These are phyloP conservation scores for Onychostoma macrolepis DNA, from an alignment of 2,113 vertebrate species.

Conservation along the genomic window DNA sequence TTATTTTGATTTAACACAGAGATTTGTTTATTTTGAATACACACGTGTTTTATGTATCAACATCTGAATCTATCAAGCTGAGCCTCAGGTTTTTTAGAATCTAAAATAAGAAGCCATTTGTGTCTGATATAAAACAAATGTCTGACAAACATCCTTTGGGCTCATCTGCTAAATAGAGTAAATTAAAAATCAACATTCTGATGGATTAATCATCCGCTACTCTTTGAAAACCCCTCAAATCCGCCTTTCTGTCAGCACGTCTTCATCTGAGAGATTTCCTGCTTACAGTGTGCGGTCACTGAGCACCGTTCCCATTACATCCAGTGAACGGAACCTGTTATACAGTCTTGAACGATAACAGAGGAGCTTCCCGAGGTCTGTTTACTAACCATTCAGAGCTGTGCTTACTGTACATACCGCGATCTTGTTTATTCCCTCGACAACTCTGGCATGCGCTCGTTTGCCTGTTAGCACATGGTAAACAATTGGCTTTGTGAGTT, in stretches of 20 bases:
- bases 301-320: not conserved
- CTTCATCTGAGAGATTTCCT: slow-evolving; percentile 23
- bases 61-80: not conserved
- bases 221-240: slow-evolving; percentile 11
- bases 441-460: slow-evolving; percentile 6
- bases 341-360: not conserved
- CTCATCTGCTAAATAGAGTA: slow-evolving; percentile 5
- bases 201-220: slow-evolving; percentile 2
- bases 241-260: slow-evolving; percentile 14
- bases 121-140: not conserved
- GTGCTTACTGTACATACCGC: slow-evolving; percentile 6
- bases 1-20: not conserved
- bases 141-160: slow-evolving; percentile 3
- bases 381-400: not conserved
- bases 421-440: slow-evolving; percentile 15
- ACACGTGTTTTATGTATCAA: not conserved
- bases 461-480: slow-evolving; percentile 27
- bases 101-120: not conserved
- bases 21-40: not conserved
- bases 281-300: slow-evolving; percentile 28
- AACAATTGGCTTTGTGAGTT: slow-evolving; percentile 37
- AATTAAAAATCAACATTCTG: slow-evolving; percentile 25
- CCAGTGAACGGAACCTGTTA: not conserved
- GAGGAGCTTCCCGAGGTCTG: not conserved
- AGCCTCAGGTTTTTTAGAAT: not conserved